Base-by-base conservation (phyloP, 1,140 invertebrate genomes). In the Magallana gigas region DNA sequence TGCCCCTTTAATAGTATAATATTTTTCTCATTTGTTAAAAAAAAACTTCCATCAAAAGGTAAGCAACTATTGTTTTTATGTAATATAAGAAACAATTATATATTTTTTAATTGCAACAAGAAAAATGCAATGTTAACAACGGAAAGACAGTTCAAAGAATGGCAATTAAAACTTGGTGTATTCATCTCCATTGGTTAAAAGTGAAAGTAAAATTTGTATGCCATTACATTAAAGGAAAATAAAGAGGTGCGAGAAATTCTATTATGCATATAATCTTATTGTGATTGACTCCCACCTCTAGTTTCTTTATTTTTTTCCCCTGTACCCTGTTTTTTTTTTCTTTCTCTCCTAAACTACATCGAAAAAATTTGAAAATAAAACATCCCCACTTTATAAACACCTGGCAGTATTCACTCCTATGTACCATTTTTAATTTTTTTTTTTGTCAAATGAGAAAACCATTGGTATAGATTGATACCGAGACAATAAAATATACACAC, bases 121-220 rank as follows among this genome's bases (percentile, higher is more conserved):
- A 71, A 71, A 71, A 71, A 71, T 71, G 64, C 64, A 71, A 71
- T 23, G 29, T 71, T 71, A 71, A 71, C 64, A 71, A 71, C 36
- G 23, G 64, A 71, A n/a, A 71, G 64, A 71, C 64, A 71, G 23
- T 23, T 71, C 9, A 71, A 23, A 71, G 11, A 18, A 23, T 71
- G 29, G 18, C 18, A 71, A 71, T 23, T 71, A 48, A 64, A 18
- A 18, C 64, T 23, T 29, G 18, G 18, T 71, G 11, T 29, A 18
- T 71, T n/a, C 64, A 11, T 18, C 18, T 11, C 23, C 29, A 29
- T 23, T 23, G 8, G 29, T 71, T 23, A 71, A 29, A 48, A 48
- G 36, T 48, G 36, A 71, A 71, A 71, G 64, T 36, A 71, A 71
- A 71, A 23, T 71, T 23, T 11, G 12, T 2, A 71, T 71, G 64